Evolutionary conservation across 1,140 invertebrate genomes (phyloP), one percentile per base, ranked within the genome.

Genomic region (Nymphalis io): DNA sequence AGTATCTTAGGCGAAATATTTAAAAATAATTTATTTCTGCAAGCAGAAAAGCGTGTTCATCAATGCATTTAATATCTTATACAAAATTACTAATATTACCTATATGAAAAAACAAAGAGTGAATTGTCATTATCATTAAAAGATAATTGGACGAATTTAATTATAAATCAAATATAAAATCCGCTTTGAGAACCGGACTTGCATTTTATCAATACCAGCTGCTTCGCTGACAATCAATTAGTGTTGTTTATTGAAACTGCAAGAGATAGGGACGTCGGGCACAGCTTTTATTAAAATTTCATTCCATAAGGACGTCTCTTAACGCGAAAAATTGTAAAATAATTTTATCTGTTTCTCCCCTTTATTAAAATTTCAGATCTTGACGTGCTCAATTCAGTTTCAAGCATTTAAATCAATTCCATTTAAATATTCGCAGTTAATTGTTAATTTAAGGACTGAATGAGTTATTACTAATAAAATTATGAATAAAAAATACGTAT

Each of bases 141-240:
- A 55, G 13, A 15, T 55, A 51, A 55, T 55, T 55, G 51, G 51
- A 55, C 51, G 16, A 55, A 55, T 27, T 21, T 12, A 23, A 55
- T 23, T 55, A 27, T 55, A 55, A 16, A 55, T 55, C 20, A 55
- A 55, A 27, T 27, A 55, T 55, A 55, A 55, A 55, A 55, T 48
- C 60, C 18, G 15, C n/a, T 40, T 23, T 16, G 42, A 62, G 23
- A 16, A 61, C 40, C 21, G 20, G 21, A 48, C 60, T 62, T 62
- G 42, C 60, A 48, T 62, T 62, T 55, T 55, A 55, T 46, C 60
- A 51, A 62, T 62, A 62, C 48, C 60, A 62, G 60, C 23, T 33
- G 44, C 44, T 51, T 51, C 44, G 23, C 23, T 62, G 60, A 20
- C 11, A 62, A 51, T 62, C 27, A 46, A 62, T 48, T 62, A 62